Conservation (phyloP, 2,797 vertebrate genomes). For the Cetoscarus ocellatus region DNA sequence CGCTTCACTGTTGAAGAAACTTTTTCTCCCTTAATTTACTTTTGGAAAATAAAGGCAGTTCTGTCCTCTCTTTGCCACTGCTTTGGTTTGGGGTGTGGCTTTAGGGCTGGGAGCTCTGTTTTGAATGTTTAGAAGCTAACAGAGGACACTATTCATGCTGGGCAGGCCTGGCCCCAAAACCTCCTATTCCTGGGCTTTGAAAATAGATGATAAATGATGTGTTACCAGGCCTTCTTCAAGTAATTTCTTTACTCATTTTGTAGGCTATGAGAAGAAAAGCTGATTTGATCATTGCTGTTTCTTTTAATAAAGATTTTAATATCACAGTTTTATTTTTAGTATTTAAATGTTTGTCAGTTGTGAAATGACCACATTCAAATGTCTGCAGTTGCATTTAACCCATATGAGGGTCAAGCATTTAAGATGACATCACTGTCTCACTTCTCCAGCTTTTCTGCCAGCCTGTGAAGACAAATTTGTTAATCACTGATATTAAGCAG, state of each 20-base stretch:
- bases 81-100: conserved; percentile 70
- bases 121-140: conserved; percentile 65
- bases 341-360: conserved; percentile 8
- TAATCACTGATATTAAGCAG: not conserved
- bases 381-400: not conserved
- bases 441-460: not conserved
- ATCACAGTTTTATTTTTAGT: not conserved
- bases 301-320: conserved; percentile 1
- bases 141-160: conserved; percentile 73
- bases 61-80: conserved; percentile 56
- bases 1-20: not conserved
- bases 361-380: not conserved
- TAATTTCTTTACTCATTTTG: not conserved
- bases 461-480: not conserved
- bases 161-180: conserved; percentile 5
- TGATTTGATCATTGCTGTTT: not conserved
- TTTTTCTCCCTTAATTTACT: not conserved
- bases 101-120: conserved; percentile 57
- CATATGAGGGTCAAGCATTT: not conserved
- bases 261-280: not conserved
- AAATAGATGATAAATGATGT: not conserved
- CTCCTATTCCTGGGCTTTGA: conserved; percentile 8
- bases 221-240: not conserved
- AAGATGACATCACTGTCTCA: not conserved
- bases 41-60: conserved; percentile 45